These are phyloP conservation scores for Sarcophaga subvicina DNA, from an alignment of 2,888 invertebrate species.

Conservation along the genomic window DNA sequence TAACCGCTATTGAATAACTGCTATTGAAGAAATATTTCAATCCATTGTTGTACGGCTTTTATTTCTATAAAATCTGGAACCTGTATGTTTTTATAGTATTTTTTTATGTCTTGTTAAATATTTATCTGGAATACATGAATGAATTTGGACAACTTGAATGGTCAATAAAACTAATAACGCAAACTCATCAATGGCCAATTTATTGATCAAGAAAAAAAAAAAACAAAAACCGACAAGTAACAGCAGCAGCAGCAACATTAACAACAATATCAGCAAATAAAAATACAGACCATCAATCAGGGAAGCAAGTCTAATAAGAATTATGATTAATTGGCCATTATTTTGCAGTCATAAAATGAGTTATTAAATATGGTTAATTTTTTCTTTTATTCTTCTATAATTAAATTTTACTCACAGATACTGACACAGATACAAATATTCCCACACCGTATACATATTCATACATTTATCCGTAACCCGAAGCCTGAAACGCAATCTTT, in stretches of 20 bases:
- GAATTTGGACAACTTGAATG: slow-evolving; percentile 18
- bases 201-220: slow-evolving; percentile 9
- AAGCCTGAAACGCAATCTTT: too few species aligned
- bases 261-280: too few species aligned
- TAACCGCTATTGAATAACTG: too few species aligned
- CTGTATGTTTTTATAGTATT: background rate
- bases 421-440: background rate
- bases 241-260: slow-evolving; percentile 8
- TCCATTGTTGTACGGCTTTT: background rate
- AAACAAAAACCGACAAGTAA: background rate
- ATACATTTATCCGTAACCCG: too few species aligned
- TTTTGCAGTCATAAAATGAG: slow-evolving; percentile 49
- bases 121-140: slow-evolving; percentile 36
- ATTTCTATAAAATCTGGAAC: background rate
- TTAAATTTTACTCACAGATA: slow-evolving; percentile 23
- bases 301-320: slow-evolving; percentile 7
- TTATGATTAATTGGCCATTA: slow-evolving; percentile 53
- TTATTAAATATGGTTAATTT: slow-evolving; percentile 57
- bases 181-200: slow-evolving; percentile 48
- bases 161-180: slow-evolving; percentile 45
- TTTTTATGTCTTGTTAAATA: slow-evolving; percentile 21
- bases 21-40: background rate
- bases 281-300: too few species aligned
- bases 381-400: slow-evolving; percentile 50
- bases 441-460: background rate